Evolutionary conservation across 2,113 vertebrate species (phyloP), one percentile per base, ranked within the genome.

Genomic region (Protomyctophum bolini): DNA sequence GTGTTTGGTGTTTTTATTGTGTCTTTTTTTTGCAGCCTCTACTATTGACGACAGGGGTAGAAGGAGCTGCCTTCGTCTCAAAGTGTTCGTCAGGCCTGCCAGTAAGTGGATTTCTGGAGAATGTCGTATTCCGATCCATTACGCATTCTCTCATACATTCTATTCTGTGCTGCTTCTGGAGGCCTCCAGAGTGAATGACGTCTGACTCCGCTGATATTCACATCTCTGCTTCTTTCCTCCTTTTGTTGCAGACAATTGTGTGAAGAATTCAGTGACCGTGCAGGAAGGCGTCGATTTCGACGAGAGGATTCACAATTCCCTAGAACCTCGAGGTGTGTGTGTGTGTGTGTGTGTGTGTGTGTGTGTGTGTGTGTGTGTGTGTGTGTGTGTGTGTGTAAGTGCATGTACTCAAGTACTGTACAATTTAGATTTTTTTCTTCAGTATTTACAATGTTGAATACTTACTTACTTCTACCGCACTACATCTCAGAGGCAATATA

Each of bases 231-330:
- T 72, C 65, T 88, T 57, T 74, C 61, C 69, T 51, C 92, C 89
- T 72, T 94, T 93, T 91, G 82, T 92, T 93, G 88, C 94, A 99
- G 97, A 98, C 94, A 98, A 96, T 95, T 99, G 97, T 94, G 95
- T 96, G 94, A 98, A 97, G 96, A 96, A 8, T 79, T 48, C 96
- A 82, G 94, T 96, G 89, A 95, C 91, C 90, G 93, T 94, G 92
- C 96, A 98, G 93, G 97, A 98, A 93, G 96, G 95, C 85, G 95
- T 98, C 91, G 95, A 97, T 90, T 95, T 97, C 93, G 96, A 97
- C 82, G 97, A 98, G 92, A 97, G 96, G 93, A 95, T 95, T 92
- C 95, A 98, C 94, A 99, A 98, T 95, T 97, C 96, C 87, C 95
- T 99, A 94, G 97, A 99, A 41, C 5, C 7, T 46, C 11, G 9